phyloP scores from a whole-genome alignment of 2,888 invertebrate species.

The Onthophagus sagittarius region DNA sequence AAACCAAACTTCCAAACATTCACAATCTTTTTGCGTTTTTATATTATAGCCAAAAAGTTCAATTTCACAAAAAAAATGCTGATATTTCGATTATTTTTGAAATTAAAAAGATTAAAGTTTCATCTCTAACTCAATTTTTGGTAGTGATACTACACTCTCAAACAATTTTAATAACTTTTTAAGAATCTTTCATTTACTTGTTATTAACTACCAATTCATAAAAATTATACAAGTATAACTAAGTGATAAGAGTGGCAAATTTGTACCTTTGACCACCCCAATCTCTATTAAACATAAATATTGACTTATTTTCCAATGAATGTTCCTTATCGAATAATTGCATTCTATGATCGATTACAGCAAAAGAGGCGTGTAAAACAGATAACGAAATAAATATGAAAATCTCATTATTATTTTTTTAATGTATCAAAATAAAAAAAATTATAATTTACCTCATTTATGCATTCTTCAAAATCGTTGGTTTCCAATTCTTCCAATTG shows the following conservation, averaged over 20 bases:
- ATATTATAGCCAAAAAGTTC: too few relatives aligned
- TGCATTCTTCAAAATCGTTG: neutral
- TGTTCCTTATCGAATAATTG: neutral
- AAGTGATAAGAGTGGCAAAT: neutral
- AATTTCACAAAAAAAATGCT: too few relatives aligned
- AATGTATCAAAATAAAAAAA: neutral
- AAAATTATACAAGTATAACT: too few relatives aligned
- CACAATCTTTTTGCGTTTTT: too few relatives aligned
- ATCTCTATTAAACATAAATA: neutral
- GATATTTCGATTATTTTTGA: too few relatives aligned
- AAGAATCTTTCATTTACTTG: too few relatives aligned
- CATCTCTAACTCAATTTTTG: too few relatives aligned
- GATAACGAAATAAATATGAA: neutral
- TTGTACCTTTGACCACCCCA: neutral
- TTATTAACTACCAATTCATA: too few relatives aligned
- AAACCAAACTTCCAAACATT: too few relatives aligned
- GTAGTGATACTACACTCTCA: too few relatives aligned
- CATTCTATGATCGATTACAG: neutral
- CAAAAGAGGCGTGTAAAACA: neutral
- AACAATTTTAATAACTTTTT: too few relatives aligned
- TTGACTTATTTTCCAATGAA: neutral
- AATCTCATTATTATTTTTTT: neutral
- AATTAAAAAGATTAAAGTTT: too few relatives aligned
- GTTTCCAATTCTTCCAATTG: neutral
- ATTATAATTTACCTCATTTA: neutral